A percentile compares a stretch with the other conserved stretches of the same genome.
Evolutionary conservation across 2,797 vertebrate genomes (phyloP).

Genomic region (Dendrocincla tyrannina): DNA sequence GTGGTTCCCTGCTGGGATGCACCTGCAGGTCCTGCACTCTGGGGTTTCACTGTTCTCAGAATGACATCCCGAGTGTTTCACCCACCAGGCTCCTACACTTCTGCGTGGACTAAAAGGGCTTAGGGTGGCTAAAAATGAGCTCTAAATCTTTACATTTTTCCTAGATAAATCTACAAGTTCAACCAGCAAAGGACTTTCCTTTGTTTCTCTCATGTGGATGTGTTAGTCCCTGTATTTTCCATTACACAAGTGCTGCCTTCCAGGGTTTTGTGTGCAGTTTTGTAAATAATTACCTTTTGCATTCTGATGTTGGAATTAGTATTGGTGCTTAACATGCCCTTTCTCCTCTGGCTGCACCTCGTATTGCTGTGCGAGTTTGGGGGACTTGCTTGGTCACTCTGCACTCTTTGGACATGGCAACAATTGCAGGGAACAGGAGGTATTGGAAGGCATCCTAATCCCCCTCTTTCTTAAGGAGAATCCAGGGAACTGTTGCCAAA

Average conservation of each 20-base stretch:
- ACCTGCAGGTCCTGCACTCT: neutral
- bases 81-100: neutral
- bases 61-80: neutral
- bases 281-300: neutral
- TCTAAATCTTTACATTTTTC: accelerated
- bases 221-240: neutral
- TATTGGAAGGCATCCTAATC: neutral
- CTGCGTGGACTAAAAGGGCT: neutral
- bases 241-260: neutral
- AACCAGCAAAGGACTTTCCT: neutral
- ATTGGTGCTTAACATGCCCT: neutral
- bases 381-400: neutral
- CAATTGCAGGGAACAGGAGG: neutral
- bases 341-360: neutral
- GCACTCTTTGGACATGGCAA: accelerated
- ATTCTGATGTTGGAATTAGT: neutral
- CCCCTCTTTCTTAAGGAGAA: neutral
- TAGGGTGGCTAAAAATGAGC: neutral
- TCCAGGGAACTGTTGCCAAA: neutral
- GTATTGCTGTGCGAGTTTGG: neutral
- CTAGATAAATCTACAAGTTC: neutral
- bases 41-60: neutral
- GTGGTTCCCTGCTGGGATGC: neutral
- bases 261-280: accelerated
- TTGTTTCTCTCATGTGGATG: neutral